Conservation (phyloP, 92 coral and sea anemone genomes). For the Epizoanthus stellaris region DNA sequence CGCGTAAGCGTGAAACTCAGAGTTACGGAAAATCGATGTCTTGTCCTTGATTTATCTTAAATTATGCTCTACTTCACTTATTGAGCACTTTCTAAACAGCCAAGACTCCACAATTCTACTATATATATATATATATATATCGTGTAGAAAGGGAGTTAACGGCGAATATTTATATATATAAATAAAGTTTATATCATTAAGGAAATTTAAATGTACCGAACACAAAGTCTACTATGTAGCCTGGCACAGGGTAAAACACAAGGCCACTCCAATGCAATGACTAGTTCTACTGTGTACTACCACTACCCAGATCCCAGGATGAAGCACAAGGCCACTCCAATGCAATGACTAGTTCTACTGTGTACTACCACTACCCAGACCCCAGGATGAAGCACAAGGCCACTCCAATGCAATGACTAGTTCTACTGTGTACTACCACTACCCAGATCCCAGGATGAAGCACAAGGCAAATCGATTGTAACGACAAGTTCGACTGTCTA, state of each 20-base stretch:
- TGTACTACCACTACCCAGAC: background rate
- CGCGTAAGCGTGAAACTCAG: too few species aligned
- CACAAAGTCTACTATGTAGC: too few species aligned
- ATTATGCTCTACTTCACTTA: too few species aligned
- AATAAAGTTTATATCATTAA: too few species aligned
- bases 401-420: background rate
- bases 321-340: background rate
- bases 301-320: background rate
- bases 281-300: background rate
- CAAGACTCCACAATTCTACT: too few species aligned
- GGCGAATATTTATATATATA: too few species aligned
- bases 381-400: background rate
- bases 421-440: background rate
- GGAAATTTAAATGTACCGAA: too few species aligned
- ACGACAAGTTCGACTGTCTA: background rate
- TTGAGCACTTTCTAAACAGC: too few species aligned
- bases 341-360: background rate
- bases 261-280: background rate
- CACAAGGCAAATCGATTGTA: background rate
- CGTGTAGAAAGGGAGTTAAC: too few species aligned
- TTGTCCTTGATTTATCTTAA: too few species aligned
- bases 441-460: background rate
- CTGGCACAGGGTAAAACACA: background rate
- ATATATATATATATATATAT: too few species aligned
- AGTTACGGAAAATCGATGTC: too few species aligned